A percentile compares a stretch with the other conserved stretches of the same genome.
Conservation (phyloP, 2,888 invertebrate genomes). For the Rambutsinella grinnellia region DNA sequence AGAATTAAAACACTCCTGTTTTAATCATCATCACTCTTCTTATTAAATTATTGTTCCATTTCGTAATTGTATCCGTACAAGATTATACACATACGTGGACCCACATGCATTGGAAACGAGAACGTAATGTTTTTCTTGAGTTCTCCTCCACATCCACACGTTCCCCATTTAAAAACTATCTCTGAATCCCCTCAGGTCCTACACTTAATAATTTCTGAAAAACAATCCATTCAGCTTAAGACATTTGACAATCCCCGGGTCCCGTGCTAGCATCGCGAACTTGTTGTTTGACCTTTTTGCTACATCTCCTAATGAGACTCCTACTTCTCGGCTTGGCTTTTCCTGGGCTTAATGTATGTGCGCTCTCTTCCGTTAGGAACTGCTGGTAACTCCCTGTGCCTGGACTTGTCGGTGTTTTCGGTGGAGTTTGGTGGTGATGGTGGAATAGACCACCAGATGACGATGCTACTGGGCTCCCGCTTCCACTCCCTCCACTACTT, state of each 20-base stretch:
- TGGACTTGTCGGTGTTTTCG: slow-evolving; percentile 69
- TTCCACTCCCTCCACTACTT: slow-evolving; percentile 67
- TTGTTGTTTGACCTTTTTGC: slow-evolving; percentile 83
- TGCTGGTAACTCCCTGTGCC: slow-evolving; percentile 67
- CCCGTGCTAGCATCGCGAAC: slow-evolving; percentile 77
- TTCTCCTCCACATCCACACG: too few species aligned
- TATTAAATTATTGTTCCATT: too few species aligned
- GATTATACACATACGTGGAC: too few species aligned
- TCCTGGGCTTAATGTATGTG: slow-evolving; percentile 68
- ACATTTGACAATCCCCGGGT: slow-evolving; percentile 75
- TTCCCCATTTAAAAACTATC: too few species aligned
- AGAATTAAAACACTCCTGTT: too few species aligned
- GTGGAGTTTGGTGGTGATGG: slow-evolving; percentile 69
- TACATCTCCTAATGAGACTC: slow-evolving; percentile 83
- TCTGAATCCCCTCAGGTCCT: too few species aligned
- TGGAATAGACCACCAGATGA: slow-evolving; percentile 29
- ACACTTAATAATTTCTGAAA: too few species aligned
- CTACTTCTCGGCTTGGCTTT: slow-evolving; percentile 76
- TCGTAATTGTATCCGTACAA: too few species aligned
- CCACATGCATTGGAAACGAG: too few species aligned
- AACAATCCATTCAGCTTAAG: too few species aligned
- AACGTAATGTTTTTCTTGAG: too few species aligned
- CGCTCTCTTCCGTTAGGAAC: slow-evolving; percentile 67
- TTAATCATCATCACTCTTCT: too few species aligned
- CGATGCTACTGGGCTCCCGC: slow-evolving; percentile 55